Base-by-base conservation (phyloP, 2,888 invertebrate species). In the Steinernema hermaphroditum region DNA sequence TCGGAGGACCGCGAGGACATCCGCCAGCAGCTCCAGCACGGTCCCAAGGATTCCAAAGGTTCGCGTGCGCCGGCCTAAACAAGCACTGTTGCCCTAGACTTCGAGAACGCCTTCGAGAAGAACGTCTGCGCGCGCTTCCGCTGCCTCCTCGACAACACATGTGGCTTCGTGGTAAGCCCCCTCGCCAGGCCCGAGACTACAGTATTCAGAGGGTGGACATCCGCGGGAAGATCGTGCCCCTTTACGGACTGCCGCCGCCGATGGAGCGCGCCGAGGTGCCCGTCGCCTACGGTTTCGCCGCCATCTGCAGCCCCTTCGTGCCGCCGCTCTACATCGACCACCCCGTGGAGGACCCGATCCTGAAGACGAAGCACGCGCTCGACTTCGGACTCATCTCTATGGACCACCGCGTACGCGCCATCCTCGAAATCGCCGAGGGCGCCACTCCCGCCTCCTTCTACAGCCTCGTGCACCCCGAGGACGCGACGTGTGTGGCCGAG, bases 91-190 rank as follows among this genome's bases (percentile, higher is more conserved):
- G 71, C 75, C 81, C 27, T 74, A 80, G 80, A 78, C 32, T 80
- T 81, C 24, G 72, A 72, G 0, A 71, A 76, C 24, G 76, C 73
- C 24, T 76, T 97, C 83, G 96, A 97, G 89, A 91, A 97, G 84
- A 95, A 94, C 88, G 96, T 98, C 87, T 97, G 97, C 78, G 97
- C 98, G 85, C 91, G 98, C 87, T 98, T 98, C 91, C 92, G 98
- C 86, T 98, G 98, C 90, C 91, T 98, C 44, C 90, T 98, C 86
- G 98, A 98, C 90, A 98, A 98, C 89, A 99, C 98, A 85, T 98
- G 97, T 85, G 98, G 98, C 76, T 98, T 98, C 89, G 91, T 98
- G 90, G 95, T 95, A 89, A 91, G 92, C 87, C 32, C n/a, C n/a
- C n/a, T n/a, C n/a, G n/a, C n/a, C n/a, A n/a, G n/a, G n/a, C n/a